Conservation (phyloP, 1,140 invertebrate species). For the Chlorops oryzae region DNA sequence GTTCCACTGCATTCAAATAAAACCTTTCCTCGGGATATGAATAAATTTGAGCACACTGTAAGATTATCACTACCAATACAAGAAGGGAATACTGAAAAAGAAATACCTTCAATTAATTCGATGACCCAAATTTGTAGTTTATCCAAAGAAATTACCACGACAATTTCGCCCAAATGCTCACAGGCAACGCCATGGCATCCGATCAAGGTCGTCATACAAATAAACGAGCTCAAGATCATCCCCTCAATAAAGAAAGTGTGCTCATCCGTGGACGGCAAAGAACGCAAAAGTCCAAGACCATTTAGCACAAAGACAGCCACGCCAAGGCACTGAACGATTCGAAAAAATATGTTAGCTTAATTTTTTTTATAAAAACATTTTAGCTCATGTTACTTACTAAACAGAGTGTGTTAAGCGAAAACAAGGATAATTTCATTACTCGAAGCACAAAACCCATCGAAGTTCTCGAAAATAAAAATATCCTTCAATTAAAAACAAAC, state of each 20-base stretch:
- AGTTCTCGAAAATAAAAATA: no score
- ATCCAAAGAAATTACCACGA: slow-evolving; percentile 22
- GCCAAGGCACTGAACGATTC: no score
- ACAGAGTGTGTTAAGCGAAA: no score
- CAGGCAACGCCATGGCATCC: slow-evolving; percentile 38
- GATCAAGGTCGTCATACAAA: slow-evolving; percentile 39
- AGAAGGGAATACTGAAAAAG: slow-evolving; percentile 19
- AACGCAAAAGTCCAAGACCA: slow-evolving; percentile 30
- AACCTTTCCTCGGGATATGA: slow-evolving; percentile 18
- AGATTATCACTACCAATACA: slow-evolving; percentile 29
- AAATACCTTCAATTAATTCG: neutral
- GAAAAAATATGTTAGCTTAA: no score
- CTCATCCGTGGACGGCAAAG: slow-evolving; percentile 33
- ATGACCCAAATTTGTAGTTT: neutral
- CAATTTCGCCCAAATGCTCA: slow-evolving; percentile 32
- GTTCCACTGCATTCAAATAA: slow-evolving; percentile 22
- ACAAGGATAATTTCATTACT: no score
- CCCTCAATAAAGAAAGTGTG: slow-evolving; percentile 41
- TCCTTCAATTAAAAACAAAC: no score
- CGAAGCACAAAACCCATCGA: no score
- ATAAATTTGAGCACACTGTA: slow-evolving; percentile 35
- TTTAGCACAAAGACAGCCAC: slow-evolving; percentile 31
- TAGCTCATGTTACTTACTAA: no score
- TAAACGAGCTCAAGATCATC: slow-evolving; percentile 32
- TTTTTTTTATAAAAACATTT: no score